Base-by-base conservation (phyloP, 64 coral and sea anemone genomes). In the Cladopsammia gracilis region DNA sequence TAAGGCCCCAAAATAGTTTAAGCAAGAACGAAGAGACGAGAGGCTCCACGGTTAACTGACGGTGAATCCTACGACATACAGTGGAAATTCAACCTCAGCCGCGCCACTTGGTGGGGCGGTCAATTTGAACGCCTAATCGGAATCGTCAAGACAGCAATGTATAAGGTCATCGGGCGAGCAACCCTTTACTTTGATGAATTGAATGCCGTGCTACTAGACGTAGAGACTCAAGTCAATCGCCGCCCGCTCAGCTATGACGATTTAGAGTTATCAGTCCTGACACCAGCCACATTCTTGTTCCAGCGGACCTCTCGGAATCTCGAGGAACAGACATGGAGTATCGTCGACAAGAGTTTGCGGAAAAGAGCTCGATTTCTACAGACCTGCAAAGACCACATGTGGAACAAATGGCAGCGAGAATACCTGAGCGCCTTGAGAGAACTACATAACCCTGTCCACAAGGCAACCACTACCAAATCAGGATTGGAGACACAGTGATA, bases 361-460 rank as follows among this genome's bases (percentile, higher is more conserved):
- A 75, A 75, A 62, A 48, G 87, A 77, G 50, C 48, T 13, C 73
- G 71, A 74, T 74, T 89, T 24, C 49, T 89, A 25, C 69, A 42
- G n/a, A 42, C 51, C 22, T 89, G 87, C 58, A 89, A 89, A 34
- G 71, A 77, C 4, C 51, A 76, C 25, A 49, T 77, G 18, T 89
- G 87, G 71, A 62, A n/a, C 12, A 71, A 23, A 71, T 89, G 87
- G 87, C 10, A 34, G 51, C 49, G 66, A 67, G 89, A 91, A 60
- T 91, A 91, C 62, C 64, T 91, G 42, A 72, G 76, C 43, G 89
- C 89, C 15, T 76, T 72, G 43, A 70, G 89, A 91, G 89, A 91
- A 48, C 43, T 75, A 43, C 89, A 91, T 26, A 91, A 91, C 65
- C 65, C 81, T 49, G 70, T 77, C 58, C 88, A 90, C 45, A 79